Evolutionary conservation across 1,140 invertebrate genomes (phyloP).

Genomic region (Cyclargus thomasi): DNA sequence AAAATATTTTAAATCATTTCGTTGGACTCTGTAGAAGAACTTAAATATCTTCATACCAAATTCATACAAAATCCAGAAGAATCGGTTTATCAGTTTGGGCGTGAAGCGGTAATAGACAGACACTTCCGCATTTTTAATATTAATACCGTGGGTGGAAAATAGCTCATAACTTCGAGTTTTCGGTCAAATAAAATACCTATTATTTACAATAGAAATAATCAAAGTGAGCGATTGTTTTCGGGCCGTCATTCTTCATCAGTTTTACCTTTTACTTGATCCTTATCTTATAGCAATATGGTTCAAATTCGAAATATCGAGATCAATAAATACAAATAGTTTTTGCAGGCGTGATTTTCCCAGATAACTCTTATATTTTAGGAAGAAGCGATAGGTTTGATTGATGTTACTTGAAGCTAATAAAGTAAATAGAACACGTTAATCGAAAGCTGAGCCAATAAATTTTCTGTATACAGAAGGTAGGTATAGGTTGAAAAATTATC

Average conservation of each 20-base stretch:
- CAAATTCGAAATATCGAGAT: neutral
- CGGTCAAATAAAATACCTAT: constrained; percentile 47
- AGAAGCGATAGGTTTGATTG: constrained; percentile 32
- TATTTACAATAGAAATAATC: constrained; percentile 73
- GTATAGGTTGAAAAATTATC: too few species aligned
- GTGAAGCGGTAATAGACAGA: too few species aligned
- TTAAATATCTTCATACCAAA: too few species aligned
- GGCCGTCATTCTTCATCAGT: too few species aligned
- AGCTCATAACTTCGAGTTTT: neutral
- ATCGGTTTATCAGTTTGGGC: too few species aligned
- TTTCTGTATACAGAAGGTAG: neutral
- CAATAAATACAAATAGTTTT: constrained; percentile 53
- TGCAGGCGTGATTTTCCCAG: constrained; percentile 55
- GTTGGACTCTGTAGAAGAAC: too few species aligned
- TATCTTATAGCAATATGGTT: neutral
- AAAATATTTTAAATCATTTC: too few species aligned
- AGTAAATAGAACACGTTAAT: neutral
- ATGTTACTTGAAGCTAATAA: neutral
- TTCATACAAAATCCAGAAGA: too few species aligned
- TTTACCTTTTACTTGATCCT: neutral
- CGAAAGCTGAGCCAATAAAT: constrained; percentile 1
- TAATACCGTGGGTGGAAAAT: too few species aligned
- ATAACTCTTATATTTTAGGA: constrained; percentile 70
- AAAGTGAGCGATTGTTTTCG: constrained; percentile 70
- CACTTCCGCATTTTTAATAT: too few species aligned